These are phyloP conservation scores for Umimayanthus kanabou DNA, from an alignment of 92 coral and sea anemone genomes.

Conservation along the genomic window DNA sequence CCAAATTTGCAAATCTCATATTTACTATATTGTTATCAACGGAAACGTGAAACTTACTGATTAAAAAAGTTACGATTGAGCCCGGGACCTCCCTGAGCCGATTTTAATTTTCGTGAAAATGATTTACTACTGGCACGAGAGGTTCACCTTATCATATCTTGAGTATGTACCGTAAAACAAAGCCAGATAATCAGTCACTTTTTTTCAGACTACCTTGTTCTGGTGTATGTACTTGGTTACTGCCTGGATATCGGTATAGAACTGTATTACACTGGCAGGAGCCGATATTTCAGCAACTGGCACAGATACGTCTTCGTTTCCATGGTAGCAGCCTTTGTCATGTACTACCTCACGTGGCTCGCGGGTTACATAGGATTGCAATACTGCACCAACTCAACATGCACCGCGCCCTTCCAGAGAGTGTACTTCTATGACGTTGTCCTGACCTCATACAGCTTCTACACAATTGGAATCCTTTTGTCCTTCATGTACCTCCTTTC, in stretches of 20 bases:
- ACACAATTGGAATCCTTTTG: conserved; percentile 31
- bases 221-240: conserved; percentile 36
- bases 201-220: conserved; percentile 34
- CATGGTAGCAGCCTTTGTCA: conserved; percentile 38
- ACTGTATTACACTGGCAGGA: conserved; percentile 29
- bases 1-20: too few species aligned
- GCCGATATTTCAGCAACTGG: conserved; percentile 36
- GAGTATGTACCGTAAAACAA: too few species aligned
- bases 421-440: conserved; percentile 4
- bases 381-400: not conserved
- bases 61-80: too few species aligned
- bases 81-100: too few species aligned
- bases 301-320: conserved; percentile 34
- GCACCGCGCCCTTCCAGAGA: not conserved
- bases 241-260: conserved; percentile 40
- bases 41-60: too few species aligned
- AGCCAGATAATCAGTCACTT: too few species aligned
- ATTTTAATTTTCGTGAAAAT: too few species aligned
- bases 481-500: conserved; percentile 41
- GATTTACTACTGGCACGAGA: not conserved
- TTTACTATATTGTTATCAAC: too few species aligned
- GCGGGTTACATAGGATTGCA: conserved; percentile 19
- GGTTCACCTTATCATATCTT: too few species aligned
- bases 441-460: conserved; percentile 33
- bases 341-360: conserved; percentile 36